A percentile compares a stretch with the other conserved stretches of the same genome.
These are phyloP conservation scores for Drosophila sulfurigaster DNA, from an alignment of 1,140 invertebrate species.

Conservation along the genomic window DNA sequence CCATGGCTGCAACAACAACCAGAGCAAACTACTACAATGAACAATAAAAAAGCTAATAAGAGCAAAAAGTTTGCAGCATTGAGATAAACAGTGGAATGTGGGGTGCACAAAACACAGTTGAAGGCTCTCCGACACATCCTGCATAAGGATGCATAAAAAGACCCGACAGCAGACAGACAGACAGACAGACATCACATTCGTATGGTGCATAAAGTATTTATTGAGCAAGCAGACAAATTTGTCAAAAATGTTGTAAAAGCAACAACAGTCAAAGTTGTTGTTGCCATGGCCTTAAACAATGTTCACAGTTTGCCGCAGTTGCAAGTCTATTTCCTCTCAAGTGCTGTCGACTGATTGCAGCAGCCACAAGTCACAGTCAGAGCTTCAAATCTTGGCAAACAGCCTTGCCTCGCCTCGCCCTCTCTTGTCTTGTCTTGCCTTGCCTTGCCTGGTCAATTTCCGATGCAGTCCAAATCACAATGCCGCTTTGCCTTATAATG, in stretches of 20 bases:
- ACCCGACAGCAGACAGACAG: neutral
- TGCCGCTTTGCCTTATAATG: conserved; percentile 56
- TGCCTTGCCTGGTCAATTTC: conserved; percentile 45
- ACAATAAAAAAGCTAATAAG: conserved; percentile 32
- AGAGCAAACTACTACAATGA: conserved; percentile 17
- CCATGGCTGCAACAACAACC: conserved; percentile 18
- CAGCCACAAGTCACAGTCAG: neutral
- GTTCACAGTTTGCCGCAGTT: conserved; percentile 15
- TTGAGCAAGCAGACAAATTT: conserved; percentile 30
- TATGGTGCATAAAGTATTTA: conserved; percentile 24
- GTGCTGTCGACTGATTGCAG: conserved; percentile 20
- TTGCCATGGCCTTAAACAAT: conserved; percentile 32
- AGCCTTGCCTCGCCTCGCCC: conserved; percentile 9
- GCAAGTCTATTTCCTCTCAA: conserved; percentile 44
- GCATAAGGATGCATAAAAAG: neutral
- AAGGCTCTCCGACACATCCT: conserved; percentile 19
- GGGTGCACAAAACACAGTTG: conserved; percentile 18
- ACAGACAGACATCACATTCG: conserved; percentile 7
- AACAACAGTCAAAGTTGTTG: neutral
- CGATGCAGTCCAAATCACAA: conserved; percentile 56
- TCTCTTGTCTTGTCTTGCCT: neutral
- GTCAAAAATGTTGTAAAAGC: conserved; percentile 19
- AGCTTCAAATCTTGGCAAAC: conserved; percentile 39
- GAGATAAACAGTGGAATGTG: conserved; percentile 5
- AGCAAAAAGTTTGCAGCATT: conserved; percentile 26